Base-by-base conservation (phyloP, 2,888 invertebrate species). In the Oscheius sp. region DNA sequence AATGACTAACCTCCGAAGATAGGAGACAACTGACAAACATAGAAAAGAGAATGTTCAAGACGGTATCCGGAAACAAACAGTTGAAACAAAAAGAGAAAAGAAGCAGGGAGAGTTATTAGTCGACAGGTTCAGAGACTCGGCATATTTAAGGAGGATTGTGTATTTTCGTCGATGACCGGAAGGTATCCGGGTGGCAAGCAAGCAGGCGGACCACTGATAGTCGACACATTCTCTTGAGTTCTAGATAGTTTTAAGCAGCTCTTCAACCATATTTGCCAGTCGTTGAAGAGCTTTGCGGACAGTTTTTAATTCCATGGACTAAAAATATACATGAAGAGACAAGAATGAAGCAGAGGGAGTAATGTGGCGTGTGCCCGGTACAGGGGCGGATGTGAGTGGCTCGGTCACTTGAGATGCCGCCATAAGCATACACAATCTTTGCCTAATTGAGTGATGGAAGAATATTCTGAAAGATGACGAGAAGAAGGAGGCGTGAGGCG, bases 341-440 rank as follows among this genome's bases (percentile, higher is more conserved):
- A 9, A 50, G 26, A 24, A 26, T 9, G 22, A 50, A 20, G 17
- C 6, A 9, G 12, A 28, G 54, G 28, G 32, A 62, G 22, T 62
- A 47, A 41, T 17, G 17, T 17, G 45, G 44, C 44, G 26, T 44
- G 59, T 44, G 59, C 59, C 59, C 41, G 44, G 59, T 38, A 38
- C 22, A 57, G 59, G 30, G 59, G 30, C 54, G 54, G 14, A 54
- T 54, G 54, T 54, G 54, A 54, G 54, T 57, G 44, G 57, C 22
- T n/a, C 28, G 57, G 62, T 62, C 49, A 47, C 62, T 49, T 30
- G 47, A 47, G 49, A 17, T 62, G 47, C 47, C 62, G 62, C 62
- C 47, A 62, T n/a, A 62, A 62, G 62, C 59, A 59, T 26, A 59
- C 41, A 38, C 12, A 6, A n/a, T n/a, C n/a, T 32, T 51, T 28